Evolutionary conservation across 1,140 invertebrate species (phyloP), one percentile per base, ranked within the genome.

Genomic region (Trypoxylus dichotomus): DNA sequence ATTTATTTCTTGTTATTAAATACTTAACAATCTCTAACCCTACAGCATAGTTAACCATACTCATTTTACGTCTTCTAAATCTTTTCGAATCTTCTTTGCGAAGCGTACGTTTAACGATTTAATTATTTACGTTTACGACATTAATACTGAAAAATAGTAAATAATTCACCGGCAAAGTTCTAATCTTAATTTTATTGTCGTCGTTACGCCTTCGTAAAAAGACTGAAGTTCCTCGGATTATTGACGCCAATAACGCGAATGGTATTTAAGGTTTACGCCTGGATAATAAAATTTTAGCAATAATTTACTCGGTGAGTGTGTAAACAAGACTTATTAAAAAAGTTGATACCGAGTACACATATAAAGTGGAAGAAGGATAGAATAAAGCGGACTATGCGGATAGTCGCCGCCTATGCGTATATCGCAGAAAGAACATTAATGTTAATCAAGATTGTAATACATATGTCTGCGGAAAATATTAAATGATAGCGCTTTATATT

Each of bases 281-380:
- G 60, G 21, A 68, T 68, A 68, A 68, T 68, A 68, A 68, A 68
- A 68, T 68, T 68, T 68, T 68, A 68, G 60, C 60, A 68, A 68
- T 68, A 68, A 68, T 68, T 68, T 68, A 68, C 24, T 68, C 60
- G 21, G 11, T 15, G 60, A 68, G 24, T 68, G 24, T 68, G 60
- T 68, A 68, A 68, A 25, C 60, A 68, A 24, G 60, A 68, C 60
- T 68, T 68, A 68, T 68, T 68, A 68, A 68, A 58, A 68, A 68
- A 68, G 60, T 68, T 68, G 24, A 68, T 68, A 24, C 21, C 7
- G 19, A 27, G 8, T 29, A 6, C 15, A 29, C 24, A 6, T 24
- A 68, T 29, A 15, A 24, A 27, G 19, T 8, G 1, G 24, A 24
- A 68, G 60, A 13, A 68, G 27, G 60, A 68, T 8, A 27, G 60